Evolutionary conservation across 2,797 vertebrate genomes (phyloP).

Genomic region (Sciurus vulgaris): DNA sequence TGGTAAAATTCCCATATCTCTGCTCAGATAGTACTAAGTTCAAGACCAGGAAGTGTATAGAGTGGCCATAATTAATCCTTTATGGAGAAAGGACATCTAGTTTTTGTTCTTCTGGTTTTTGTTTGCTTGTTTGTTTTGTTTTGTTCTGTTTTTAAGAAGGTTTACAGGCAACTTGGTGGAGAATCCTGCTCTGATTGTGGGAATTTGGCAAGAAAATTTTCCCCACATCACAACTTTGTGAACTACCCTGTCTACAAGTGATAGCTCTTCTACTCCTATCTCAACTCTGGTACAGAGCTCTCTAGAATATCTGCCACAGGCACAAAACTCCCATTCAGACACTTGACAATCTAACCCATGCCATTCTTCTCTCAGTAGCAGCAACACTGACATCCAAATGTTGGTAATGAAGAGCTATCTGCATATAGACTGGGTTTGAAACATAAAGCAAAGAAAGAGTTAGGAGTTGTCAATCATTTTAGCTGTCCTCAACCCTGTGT

Average conservation of each 20-base stretch:
- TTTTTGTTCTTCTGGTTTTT: neutral
- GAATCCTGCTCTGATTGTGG: neutral
- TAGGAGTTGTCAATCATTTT: slow-evolving; percentile 85
- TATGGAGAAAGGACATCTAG: neutral
- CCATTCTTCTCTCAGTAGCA: slow-evolving; percentile 65
- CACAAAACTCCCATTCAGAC: slow-evolving; percentile 40
- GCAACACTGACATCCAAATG: slow-evolving; percentile 70
- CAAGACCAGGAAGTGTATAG: neutral
- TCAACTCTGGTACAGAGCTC: neutral
- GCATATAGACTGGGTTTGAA: slow-evolving; percentile 70
- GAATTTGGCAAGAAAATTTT: neutral
- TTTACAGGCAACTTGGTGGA: neutral
- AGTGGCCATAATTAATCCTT: neutral
- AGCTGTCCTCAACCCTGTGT: slow-evolving; percentile 81
- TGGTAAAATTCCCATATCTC: neutral
- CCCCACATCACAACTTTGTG: neutral
- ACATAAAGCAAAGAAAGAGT: slow-evolving; percentile 70
- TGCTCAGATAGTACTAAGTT: neutral
- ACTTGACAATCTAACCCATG: slow-evolving; percentile 65
- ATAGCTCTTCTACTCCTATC: neutral
- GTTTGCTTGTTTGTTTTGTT: neutral
- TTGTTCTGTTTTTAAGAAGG: neutral
- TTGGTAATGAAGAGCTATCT: slow-evolving; percentile 73
- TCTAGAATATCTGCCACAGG: slow-evolving; percentile 10
- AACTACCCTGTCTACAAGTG: neutral